Percentiles rank a stretch among this genome's conserved stretches.
Conservation (phyloP, 2,888 invertebrate genomes). For the Drosophila bunnanda region DNA sequence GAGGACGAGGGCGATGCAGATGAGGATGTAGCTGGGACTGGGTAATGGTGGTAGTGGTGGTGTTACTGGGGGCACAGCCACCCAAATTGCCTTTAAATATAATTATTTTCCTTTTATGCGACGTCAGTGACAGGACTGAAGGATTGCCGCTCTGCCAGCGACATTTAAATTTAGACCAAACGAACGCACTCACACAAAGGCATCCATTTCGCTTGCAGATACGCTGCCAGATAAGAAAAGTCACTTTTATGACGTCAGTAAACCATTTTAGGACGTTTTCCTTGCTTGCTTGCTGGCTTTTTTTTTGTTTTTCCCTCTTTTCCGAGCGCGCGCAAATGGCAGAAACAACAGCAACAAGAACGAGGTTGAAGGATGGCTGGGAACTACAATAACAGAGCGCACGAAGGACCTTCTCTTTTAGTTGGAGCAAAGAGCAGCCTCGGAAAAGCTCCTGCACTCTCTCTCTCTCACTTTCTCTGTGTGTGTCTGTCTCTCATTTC, state of each 20-base stretch:
- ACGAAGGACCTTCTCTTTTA: conserved; percentile 39
- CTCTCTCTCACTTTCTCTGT: conserved; percentile 18
- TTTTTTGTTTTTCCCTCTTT: conserved; percentile 7
- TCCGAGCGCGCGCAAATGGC: conserved; percentile 70
- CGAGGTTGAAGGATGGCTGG: conserved; percentile 17
- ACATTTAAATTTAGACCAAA: conserved; percentile 74
- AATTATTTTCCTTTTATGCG: conserved; percentile 80
- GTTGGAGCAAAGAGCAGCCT: conserved; percentile 23
- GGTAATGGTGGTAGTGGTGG: background rate
- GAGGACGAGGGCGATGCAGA: conserved; percentile 32
- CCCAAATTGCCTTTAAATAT: conserved; percentile 81
- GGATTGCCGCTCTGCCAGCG: conserved; percentile 58
- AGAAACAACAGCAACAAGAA: conserved; percentile 58
- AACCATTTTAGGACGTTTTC: conserved; percentile 71
- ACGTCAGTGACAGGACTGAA: conserved; percentile 49
- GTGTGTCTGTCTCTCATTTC: conserved; percentile 40
- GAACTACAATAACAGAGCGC: conserved; percentile 45
- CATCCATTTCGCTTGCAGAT: conserved; percentile 66
- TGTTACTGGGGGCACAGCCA: conserved; percentile 71
- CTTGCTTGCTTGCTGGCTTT: background rate
- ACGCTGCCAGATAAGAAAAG: conserved; percentile 77
- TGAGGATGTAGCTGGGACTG: conserved; percentile 23
- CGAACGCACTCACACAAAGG: conserved; percentile 35
- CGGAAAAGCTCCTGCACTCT: conserved; percentile 44
- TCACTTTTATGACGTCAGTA: conserved; percentile 79